Base-by-base conservation (phyloP, 1,140 invertebrate genomes). In the Leptinotarsa undecemlineata region DNA sequence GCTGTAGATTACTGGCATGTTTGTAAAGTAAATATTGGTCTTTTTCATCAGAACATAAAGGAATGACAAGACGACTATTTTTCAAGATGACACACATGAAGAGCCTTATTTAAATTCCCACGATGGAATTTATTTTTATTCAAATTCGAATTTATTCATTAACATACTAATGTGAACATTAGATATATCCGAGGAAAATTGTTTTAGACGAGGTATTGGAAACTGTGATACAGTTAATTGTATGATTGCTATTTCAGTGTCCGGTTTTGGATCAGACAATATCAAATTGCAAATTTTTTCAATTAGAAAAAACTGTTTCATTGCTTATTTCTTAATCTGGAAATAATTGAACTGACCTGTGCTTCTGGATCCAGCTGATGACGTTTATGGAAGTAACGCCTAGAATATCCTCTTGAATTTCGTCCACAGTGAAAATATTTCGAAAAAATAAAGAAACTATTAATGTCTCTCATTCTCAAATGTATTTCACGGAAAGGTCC, bases 21-120 rank as follows among this genome's bases (percentile, higher is more conserved):
- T 76, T 76, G 75, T 76, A 73, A 73, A 67, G 75, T 76, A 48
- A 76, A 76, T 76, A 76, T 76, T 76, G 63, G 75, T 67, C 72
- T 73, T 73, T 76, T 71, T 71, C 75, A 73, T 76, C 72, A 73
- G 51, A 57, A 57, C 51, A 57, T 57, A 57, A 68, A 51, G 64
- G 70, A 75, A 48, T 26, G 48, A 72, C 70, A 68, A 51, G 69
- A 68, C 72, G 73, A 61, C 67, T 76, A 73, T 76, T 73, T 73
- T 68, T 68, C 47, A 73, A 62, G 66, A 60, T 73, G 61, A 72
- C 75, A 57, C 4, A 66, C 71, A 71, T 76, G 75, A 73, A 73
- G 70, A 26, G 57, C 23, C n/a, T 71, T 72, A 75, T 75, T 75
- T 67, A 72, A 75, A 72, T 75, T 75, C 74, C 74, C 68, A 70